Evolutionary conservation across 2,797 vertebrate species (phyloP).

Genomic region (Hydrocynus forskahlii): DNA sequence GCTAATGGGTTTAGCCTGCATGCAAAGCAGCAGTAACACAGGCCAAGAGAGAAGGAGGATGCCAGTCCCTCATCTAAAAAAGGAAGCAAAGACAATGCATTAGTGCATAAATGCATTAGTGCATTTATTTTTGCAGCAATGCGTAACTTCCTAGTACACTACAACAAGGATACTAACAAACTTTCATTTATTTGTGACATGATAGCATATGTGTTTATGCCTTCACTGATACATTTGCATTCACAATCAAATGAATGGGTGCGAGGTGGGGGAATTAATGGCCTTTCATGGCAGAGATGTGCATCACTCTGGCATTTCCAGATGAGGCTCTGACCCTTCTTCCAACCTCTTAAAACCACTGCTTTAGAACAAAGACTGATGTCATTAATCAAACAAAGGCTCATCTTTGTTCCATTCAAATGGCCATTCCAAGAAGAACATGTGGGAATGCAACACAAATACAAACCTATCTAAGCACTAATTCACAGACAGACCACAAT

Average conservation of each 20-base stretch:
- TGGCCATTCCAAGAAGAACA: conserved; percentile 17
- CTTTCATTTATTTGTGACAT: not conserved
- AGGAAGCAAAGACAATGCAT: conserved; percentile 38
- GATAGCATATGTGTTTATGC: conserved; percentile 4
- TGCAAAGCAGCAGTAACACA: conserved; percentile 57
- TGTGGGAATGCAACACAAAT: conserved; percentile 24
- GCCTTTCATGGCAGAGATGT: conserved; percentile 37
- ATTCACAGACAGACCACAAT: conserved; percentile 25
- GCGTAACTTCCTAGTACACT: too few relatives aligned
- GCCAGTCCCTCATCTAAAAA: conserved; percentile 70
- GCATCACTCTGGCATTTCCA: conserved; percentile 62
- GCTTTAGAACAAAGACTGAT: conserved; percentile 60
- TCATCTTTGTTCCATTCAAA: conserved; percentile 56
- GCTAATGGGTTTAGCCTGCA: conserved; percentile 56
- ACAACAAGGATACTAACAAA: not conserved
- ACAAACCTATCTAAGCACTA: conserved; percentile 31
- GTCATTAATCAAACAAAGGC: conserved; percentile 59
- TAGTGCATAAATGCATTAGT: not conserved
- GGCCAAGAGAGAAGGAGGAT: conserved; percentile 58
- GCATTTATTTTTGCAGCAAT: conserved; percentile 3
- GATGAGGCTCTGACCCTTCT: conserved; percentile 49
- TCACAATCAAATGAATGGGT: not conserved
- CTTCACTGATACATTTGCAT: not conserved
- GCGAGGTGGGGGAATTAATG: conserved; percentile 22
- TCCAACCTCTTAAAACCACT: conserved; percentile 54